A percentile compares a stretch with the other conserved stretches of the same genome.
Conservation (phyloP, 2,797 vertebrate genomes). For the Scolopax rusticola region DNA sequence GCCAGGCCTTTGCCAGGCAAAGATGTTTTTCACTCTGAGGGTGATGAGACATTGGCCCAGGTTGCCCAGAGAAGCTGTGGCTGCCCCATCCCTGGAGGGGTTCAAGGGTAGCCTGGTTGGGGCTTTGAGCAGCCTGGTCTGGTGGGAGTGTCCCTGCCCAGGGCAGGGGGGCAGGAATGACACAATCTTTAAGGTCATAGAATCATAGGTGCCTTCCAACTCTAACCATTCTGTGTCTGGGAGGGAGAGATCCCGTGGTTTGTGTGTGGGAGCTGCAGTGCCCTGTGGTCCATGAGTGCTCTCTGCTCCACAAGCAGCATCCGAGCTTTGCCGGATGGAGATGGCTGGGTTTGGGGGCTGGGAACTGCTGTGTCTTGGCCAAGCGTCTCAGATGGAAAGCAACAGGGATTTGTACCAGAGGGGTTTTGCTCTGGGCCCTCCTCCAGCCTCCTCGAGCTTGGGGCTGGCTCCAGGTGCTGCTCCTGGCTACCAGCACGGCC, state of each 20-base stretch:
- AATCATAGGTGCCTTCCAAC: background rate
- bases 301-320: rapidly evolving
- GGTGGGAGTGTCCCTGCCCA: background rate
- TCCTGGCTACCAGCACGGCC: rapidly evolving
- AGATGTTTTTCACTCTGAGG: background rate
- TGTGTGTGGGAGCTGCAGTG: rapidly evolving
- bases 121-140: background rate
- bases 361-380: rapidly evolving
- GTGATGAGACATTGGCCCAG: background rate
- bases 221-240: background rate
- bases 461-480: background rate
- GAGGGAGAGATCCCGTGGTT: background rate
- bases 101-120: background rate
- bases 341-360: rapidly evolving
- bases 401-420: background rate
- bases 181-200: background rate
- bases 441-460: background rate
- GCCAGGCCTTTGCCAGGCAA: background rate
- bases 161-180: no score
- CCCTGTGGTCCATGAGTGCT: rapidly evolving
- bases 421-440: background rate
- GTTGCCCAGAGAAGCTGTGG: background rate
- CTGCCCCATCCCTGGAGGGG: background rate
- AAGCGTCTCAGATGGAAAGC: rapidly evolving
- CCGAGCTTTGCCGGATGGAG: rapidly evolving